These are phyloP conservation scores for Standfussiana lucernea DNA, from an alignment of 2,888 invertebrate species.

Conservation along the genomic window DNA sequence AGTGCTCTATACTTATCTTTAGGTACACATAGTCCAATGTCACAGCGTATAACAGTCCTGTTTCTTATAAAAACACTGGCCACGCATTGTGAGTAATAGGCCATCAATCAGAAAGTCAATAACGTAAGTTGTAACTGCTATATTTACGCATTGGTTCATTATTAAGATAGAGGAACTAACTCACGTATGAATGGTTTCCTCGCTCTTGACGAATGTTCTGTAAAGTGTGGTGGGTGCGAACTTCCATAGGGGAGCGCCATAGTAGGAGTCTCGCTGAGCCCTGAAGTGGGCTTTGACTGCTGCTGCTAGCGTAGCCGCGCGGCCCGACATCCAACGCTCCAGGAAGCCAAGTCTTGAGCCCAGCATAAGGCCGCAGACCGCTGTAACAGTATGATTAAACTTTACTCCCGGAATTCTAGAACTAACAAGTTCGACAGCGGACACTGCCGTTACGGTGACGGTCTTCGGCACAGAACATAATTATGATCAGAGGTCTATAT, in stretches of 20 bases:
- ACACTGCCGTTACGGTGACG: not conserved
- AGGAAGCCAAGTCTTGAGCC: conserved; percentile 95
- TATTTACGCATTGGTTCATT: conserved; percentile 38
- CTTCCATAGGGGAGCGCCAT: conserved; percentile 96
- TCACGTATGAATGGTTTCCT: conserved; percentile 95
- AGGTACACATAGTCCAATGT: conserved; percentile 40
- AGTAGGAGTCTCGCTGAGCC: conserved; percentile 95
- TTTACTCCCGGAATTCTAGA: not conserved
- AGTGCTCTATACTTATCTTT: conserved; percentile 25
- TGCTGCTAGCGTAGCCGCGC: conserved; percentile 92
- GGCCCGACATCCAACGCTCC: conserved; percentile 90
- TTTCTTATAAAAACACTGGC: conserved; percentile 47
- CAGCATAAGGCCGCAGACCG: conserved; percentile 94
- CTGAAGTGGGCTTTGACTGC: conserved; percentile 95
- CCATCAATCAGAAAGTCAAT: conserved; percentile 43
- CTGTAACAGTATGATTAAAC: conserved; percentile 78
- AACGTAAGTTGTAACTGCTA: conserved; percentile 40
- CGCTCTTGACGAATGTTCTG: conserved; percentile 92
- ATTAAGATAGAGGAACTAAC: conserved; percentile 71
- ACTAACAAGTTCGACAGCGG: not conserved
- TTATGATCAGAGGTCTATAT: not conserved
- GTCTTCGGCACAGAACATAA: not conserved
- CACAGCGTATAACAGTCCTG: conserved; percentile 34
- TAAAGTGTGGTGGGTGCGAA: conserved; percentile 94
- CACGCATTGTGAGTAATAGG: conserved; percentile 43